Evolutionary conservation across 2,113 vertebrate genomes (phyloP).

Genomic region (Suncus etruscus): DNA sequence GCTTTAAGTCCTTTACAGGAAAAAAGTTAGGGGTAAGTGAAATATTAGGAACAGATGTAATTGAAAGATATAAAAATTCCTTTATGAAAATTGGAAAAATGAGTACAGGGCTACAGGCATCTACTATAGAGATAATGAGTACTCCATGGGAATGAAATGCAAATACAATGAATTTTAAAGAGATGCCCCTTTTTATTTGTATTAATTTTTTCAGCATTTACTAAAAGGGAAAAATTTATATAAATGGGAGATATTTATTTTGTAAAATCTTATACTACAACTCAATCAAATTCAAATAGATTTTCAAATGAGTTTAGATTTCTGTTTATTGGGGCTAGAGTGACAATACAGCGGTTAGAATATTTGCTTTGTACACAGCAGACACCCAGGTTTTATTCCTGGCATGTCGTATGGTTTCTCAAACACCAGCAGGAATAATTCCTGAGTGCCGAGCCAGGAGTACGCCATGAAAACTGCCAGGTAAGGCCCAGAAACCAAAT

Average conservation of each 20-base stretch:
- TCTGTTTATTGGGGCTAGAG: not conserved
- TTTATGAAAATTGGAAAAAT: slow-evolving; percentile 65
- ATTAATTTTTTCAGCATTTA: slow-evolving; percentile 46
- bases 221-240: slow-evolving; percentile 56
- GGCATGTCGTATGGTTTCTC: no score
- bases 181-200: slow-evolving; percentile 33
- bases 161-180: slow-evolving; percentile 61
- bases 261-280: not conserved
- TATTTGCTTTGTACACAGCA: no score
- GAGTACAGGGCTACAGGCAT: slow-evolving; percentile 20
- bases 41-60: slow-evolving; percentile 41
- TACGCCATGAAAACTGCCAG: no score
- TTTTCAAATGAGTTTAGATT: not conserved
- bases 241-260: not conserved
- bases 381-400: no score
- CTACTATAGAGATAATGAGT: slow-evolving; percentile 39
- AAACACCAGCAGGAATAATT: no score
- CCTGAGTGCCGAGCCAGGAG: no score
- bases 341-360: no score
- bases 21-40: slow-evolving; percentile 50
- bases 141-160: not conserved
- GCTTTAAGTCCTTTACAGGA: slow-evolving; percentile 31
- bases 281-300: slow-evolving; percentile 4
- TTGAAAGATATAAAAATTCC: slow-evolving; percentile 63
- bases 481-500: no score